Evolutionary conservation across 2,113 vertebrate genomes (phyloP).

Genomic region (Plestiodon gilberti): DNA sequence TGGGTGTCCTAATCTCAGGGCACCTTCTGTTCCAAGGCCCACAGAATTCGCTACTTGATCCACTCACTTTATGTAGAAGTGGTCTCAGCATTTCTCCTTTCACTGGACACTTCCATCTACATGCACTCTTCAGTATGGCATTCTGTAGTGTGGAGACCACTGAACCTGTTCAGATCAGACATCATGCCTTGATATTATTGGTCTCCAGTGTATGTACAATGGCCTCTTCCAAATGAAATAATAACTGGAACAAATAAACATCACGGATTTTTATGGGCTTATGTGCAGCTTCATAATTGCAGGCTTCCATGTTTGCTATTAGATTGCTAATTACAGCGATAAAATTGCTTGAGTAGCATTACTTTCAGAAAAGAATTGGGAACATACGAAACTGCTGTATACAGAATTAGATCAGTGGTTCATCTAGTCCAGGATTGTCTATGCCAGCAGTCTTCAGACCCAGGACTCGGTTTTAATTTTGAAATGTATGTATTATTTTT

Average conservation of each 20-base stretch:
- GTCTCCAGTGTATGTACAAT: neutral
- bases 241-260: neutral
- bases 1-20: slow-evolving; percentile 37
- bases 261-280: neutral
- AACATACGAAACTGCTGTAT: too few relatives aligned
- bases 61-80: neutral
- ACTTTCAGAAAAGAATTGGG: too few relatives aligned
- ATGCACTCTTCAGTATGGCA: neutral
- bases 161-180: neutral
- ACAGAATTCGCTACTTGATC: rapidly evolving
- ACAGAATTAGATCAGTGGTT: neutral
- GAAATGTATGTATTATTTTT: too few relatives aligned
- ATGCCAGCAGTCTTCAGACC: neutral
- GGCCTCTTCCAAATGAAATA: neutral
- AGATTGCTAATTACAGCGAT: neutral
- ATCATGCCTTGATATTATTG: neutral
- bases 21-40: rapidly evolving
- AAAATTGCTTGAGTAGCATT: neutral
- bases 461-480: neutral
- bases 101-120: too few relatives aligned
- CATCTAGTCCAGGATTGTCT: neutral
- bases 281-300: neutral
- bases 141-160: neutral
- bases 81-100: neutral
- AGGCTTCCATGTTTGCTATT: neutral